These are phyloP conservation scores for Ophion costatus DNA, from an alignment of 2,888 invertebrate genomes.

Conservation along the genomic window DNA sequence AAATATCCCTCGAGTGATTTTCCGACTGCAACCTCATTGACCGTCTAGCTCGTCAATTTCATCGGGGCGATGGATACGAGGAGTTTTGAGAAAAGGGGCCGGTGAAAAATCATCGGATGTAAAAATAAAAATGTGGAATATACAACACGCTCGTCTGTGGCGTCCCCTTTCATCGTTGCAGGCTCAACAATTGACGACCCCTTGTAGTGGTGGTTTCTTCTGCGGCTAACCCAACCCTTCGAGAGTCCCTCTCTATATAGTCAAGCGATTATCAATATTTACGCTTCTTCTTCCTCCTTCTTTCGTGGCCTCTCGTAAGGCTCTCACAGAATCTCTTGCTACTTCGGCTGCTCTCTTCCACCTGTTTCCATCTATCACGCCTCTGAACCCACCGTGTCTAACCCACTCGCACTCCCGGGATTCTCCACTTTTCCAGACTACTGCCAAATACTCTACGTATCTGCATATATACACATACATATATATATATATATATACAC, in stretches of 20 bases:
- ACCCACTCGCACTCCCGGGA: conserved; percentile 14
- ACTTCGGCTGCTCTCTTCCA: conserved; percentile 71
- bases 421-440: conserved; percentile 22
- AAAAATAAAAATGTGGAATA: not conserved
- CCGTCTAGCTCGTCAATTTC: no score
- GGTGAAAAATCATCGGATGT: no score
- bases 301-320: conserved; percentile 49
- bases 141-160: not conserved
- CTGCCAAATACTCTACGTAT: conserved; percentile 26
- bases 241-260: conserved; percentile 18
- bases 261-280: conserved; percentile 81
- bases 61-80: no score
- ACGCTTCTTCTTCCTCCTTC: conserved; percentile 73
- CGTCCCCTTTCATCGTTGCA: not conserved
- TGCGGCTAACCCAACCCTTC: conserved; percentile 51
- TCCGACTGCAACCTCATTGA: no score
- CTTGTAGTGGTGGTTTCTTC: conserved; percentile 28
- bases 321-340: conserved; percentile 54
- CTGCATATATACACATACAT: not conserved
- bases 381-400: conserved; percentile 71
- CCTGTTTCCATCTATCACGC: conserved; percentile 76
- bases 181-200: conserved; percentile 12
- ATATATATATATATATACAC: not conserved
- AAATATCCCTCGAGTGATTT: no score
- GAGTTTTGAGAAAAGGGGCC: no score